Percentiles rank a stretch among this genome's conserved stretches.
phyloP scores from a whole-genome alignment of 2,888 invertebrate genomes.

The Rhingia campestris region DNA sequence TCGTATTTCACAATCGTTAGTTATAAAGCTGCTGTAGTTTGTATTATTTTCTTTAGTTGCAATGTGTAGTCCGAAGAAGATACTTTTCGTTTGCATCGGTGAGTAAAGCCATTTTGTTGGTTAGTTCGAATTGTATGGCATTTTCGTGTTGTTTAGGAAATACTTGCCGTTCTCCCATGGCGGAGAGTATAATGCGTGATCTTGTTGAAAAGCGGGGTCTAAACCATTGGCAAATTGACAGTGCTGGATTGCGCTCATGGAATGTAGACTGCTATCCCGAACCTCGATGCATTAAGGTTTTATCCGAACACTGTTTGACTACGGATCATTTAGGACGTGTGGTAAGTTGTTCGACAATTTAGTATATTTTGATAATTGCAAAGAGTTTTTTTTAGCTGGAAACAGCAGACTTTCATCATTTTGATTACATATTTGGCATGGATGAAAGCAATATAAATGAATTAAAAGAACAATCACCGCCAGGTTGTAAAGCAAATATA shows the following conservation, averaged over 20 bases:
- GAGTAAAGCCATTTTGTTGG: conserved; percentile 44
- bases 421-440: conserved; percentile 97
- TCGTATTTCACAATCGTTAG: not conserved
- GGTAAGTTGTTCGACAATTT: conserved; percentile 72
- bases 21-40: not conserved
- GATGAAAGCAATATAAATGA: conserved; percentile 91
- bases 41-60: not conserved
- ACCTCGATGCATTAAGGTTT: conserved; percentile 84
- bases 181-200: conserved; percentile 91
- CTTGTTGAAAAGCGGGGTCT: conserved; percentile 79
- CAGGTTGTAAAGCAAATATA: conserved; percentile 87
- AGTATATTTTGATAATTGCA: not conserved
- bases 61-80: conserved; percentile 67
- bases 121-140: not conserved
- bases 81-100: conserved; percentile 81
- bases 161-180: conserved; percentile 97
- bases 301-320: conserved; percentile 85
- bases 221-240: conserved; percentile 90
- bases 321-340: conserved; percentile 87
- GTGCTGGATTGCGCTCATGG: conserved; percentile 93
- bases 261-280: conserved; percentile 92
- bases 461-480: conserved; percentile 85
- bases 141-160: conserved; percentile 86
- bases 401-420: conserved; percentile 88
- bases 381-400: conserved; percentile 85